Conservation (phyloP, 64 coral and sea anemone species). For the Montipora sp. region DNA sequence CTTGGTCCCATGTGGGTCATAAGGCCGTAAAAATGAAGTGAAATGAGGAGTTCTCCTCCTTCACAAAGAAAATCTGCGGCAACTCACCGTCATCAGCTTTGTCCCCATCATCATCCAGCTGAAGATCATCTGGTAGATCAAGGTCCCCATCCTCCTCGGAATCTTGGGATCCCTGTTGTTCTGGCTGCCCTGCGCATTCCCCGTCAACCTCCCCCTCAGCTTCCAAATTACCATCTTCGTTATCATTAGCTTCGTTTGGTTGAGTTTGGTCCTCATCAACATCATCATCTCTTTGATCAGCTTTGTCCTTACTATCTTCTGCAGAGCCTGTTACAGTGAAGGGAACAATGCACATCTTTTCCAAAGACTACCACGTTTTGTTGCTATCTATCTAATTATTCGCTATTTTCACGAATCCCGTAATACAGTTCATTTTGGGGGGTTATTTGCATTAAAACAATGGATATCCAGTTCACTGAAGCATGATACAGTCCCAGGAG, state of each 20-base stretch:
- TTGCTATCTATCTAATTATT: no score
- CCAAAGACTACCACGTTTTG: background rate
- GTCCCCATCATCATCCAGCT: conserved; percentile 63
- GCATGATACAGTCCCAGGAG: no score
- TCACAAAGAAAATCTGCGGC: background rate
- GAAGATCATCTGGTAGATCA: conserved; percentile 71
- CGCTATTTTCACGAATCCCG: no score
- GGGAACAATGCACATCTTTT: background rate
- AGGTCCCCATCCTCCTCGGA: conserved; percentile 50
- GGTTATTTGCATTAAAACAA: no score
- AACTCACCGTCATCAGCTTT: conserved; percentile 20
- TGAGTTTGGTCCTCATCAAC: conserved; percentile 64
- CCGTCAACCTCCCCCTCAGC: conserved; percentile 48
- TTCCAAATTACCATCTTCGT: conserved; percentile 76
- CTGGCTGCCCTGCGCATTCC: conserved; percentile 15
- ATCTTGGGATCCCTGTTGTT: conserved; percentile 13
- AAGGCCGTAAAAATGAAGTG: no score
- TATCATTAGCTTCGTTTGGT: conserved; percentile 44
- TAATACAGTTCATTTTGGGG: no score
- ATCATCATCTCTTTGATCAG: background rate
- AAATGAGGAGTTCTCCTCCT: no score
- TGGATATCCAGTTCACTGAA: no score
- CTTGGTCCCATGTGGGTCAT: no score
- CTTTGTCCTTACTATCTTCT: conserved; percentile 83
- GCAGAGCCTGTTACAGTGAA: conserved; percentile 50